These are phyloP conservation scores for Nasua narica DNA, from an alignment of 2,797 vertebrate genomes.

Conservation along the genomic window DNA sequence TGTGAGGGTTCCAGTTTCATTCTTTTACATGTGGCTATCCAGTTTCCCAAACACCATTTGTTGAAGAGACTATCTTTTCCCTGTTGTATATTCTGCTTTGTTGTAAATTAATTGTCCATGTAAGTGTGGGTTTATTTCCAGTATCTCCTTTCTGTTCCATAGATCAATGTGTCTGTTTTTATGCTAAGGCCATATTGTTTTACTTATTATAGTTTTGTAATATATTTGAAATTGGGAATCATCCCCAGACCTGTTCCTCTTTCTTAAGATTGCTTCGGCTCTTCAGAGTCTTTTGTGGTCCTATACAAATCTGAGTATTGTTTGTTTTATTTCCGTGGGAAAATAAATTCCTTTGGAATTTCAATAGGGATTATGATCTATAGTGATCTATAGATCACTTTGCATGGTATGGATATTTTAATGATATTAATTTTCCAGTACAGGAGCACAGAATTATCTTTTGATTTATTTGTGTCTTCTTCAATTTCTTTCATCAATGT, in stretches of 20 bases:
- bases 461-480: background rate
- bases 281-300: no score
- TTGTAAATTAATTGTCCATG: background rate
- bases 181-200: background rate
- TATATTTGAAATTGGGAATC: background rate
- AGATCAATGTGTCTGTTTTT: background rate
- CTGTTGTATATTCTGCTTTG: background rate
- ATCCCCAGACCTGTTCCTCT: background rate
- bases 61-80: no score
- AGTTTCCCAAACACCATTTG: no score
- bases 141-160: background rate
- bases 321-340: no score
- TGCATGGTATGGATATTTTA: background rate
- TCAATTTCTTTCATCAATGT: background rate
- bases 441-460: background rate
- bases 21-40: no score
- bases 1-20: no score
- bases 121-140: background rate
- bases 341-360: no score
- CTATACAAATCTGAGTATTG: no score
- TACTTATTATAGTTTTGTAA: background rate
- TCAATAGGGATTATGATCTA: no score
- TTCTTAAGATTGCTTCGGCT: background rate
- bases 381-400: no score
- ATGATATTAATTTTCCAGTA: background rate